These are phyloP conservation scores for Cyanoramphus novaezelandiae DNA, from an alignment of 2,113 vertebrate species.

Conservation along the genomic window DNA sequence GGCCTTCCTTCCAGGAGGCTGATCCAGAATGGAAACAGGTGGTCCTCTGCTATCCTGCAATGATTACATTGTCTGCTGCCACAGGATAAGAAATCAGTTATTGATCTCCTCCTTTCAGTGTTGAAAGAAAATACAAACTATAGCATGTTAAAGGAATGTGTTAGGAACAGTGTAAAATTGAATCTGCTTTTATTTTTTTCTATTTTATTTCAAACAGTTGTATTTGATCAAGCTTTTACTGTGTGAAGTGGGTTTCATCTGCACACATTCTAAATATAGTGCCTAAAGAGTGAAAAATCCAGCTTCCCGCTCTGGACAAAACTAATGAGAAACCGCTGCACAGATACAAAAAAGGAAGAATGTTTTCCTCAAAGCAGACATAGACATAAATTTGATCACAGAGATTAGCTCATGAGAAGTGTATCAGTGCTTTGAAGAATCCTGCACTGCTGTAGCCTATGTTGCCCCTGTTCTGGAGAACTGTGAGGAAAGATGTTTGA, in stretches of 20 bases:
- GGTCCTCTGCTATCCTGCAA: not conserved
- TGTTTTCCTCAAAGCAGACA: not conserved
- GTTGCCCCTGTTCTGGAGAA: not conserved
- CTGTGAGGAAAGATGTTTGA: not conserved
- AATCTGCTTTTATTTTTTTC: not conserved
- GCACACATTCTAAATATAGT: not conserved
- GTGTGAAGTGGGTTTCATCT: not conserved
- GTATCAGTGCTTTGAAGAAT: not conserved
- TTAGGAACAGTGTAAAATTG: not conserved
- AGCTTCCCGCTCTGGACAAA: not conserved
- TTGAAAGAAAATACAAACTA: not conserved
- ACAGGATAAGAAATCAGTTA: not conserved
- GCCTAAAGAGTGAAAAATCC: not conserved
- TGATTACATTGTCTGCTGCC: not conserved
- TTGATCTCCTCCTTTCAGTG: not conserved
- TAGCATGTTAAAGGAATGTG: not conserved
- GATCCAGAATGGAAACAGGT: not conserved
- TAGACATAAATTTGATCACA: not conserved
- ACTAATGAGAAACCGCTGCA: not conserved
- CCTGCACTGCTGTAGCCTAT: not conserved
- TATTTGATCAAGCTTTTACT: not conserved
- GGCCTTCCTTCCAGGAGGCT: not conserved
- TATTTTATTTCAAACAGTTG: not conserved
- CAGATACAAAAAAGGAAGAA: not conserved
- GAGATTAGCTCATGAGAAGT: not conserved